Percentiles rank a stretch among this genome's conserved stretches.
phyloP scores from a whole-genome alignment of 2,797 vertebrate species.

The Poecile montanus region DNA sequence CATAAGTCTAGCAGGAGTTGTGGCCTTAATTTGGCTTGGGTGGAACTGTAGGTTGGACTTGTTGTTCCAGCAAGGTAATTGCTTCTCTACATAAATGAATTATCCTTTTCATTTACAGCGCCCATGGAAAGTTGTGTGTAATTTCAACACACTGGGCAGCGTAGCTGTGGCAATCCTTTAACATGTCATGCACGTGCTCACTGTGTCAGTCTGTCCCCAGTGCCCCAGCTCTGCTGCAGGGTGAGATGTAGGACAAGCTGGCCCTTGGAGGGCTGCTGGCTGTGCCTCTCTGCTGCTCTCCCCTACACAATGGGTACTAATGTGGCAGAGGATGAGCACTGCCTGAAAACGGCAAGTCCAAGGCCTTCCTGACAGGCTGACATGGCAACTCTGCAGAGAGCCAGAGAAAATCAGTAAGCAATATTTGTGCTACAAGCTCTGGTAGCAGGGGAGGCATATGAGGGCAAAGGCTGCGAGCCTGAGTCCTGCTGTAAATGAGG shows the following conservation, averaged over 20 bases:
- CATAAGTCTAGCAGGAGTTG: neutral
- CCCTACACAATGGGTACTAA: fast-evolving
- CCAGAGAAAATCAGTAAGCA: fast-evolving
- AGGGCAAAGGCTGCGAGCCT: neutral
- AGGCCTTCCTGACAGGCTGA: neutral
- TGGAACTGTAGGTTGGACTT: constrained; percentile 7
- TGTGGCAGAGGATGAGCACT: neutral
- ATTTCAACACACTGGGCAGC: neutral
- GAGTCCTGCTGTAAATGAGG: neutral
- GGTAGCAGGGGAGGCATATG: fast-evolving
- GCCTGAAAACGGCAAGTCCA: neutral
- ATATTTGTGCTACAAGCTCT: neutral
- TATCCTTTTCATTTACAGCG: neutral
- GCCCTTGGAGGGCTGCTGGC: neutral
- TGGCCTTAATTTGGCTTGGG: constrained; percentile 33
- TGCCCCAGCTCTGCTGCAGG: neutral
- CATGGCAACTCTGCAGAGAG: neutral
- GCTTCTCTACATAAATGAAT: constrained; percentile 10
- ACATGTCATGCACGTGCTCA: fast-evolving
- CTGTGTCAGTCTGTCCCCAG: neutral
- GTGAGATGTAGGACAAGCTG: fast-evolving
- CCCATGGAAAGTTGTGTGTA: neutral
- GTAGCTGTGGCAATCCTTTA: neutral
- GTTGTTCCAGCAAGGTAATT: constrained; percentile 49
- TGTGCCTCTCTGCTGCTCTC: neutral